phyloP scores from a whole-genome alignment of 2,797 vertebrate genomes.

The Betta splendens region DNA sequence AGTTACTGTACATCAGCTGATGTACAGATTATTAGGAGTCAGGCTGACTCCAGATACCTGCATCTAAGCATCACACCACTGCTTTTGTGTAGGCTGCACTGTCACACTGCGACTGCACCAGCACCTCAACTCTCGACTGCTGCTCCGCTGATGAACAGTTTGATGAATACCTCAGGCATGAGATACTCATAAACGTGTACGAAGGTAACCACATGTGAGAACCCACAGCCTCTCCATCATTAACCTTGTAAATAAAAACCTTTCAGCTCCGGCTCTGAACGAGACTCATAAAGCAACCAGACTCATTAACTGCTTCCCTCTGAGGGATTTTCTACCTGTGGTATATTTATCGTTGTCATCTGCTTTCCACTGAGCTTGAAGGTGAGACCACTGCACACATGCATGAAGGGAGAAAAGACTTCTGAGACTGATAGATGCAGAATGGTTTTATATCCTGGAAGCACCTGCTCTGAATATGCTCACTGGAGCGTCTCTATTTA shows the following conservation, averaged over 20 bases:
- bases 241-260: constrained; percentile 51
- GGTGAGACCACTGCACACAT: neutral
- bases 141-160: constrained; percentile 51
- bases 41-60: constrained; percentile 8
- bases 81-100: constrained; percentile 19
- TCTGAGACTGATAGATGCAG: neutral
- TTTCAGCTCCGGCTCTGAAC: constrained; percentile 27
- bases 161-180: constrained; percentile 55
- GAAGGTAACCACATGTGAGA: constrained; percentile 30
- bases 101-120: constrained; percentile 33
- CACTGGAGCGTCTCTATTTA: neutral
- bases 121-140: constrained; percentile 43
- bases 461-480: neutral
- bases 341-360: constrained; percentile 12
- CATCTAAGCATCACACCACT: neutral
- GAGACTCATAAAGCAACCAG: constrained; percentile 30
- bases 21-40: constrained; percentile 24
- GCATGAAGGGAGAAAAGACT: neutral
- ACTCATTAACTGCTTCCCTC: constrained; percentile 9
- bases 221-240: constrained; percentile 5
- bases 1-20: too few relatives aligned
- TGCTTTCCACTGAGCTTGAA: neutral
- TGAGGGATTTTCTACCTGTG: constrained; percentile 6
- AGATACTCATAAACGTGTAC: constrained; percentile 41
- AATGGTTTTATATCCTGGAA: neutral